Base-by-base conservation (phyloP, 2,113 vertebrate genomes). In the Oxygymnocypris stewartii region DNA sequence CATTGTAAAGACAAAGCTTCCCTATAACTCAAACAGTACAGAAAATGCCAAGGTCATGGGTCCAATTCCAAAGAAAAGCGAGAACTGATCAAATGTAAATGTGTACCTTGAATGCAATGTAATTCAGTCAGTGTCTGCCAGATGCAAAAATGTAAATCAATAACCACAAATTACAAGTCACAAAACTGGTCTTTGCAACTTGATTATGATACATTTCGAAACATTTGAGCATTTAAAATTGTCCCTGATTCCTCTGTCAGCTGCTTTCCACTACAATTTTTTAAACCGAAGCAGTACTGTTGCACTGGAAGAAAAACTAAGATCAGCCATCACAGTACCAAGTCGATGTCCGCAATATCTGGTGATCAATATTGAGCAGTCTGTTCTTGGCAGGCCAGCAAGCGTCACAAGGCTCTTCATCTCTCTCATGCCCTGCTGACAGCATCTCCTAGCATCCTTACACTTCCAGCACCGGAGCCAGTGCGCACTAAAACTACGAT, bases 371-470 rank as follows among this genome's bases (percentile, higher is more conserved):
- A 82, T 63, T 65, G 83, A 87, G 63, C 51, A 82, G 78, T 69
- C 81, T 25, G 73, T 37, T 61, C 78, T 85, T 87, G 88, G 85
- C 85, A 86, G 79, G 85, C 63, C 65, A 71, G 57, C 57, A 14
- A 81, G 71, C 85, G 61, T 87, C 78, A 82, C 84, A 74, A 82
- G 49, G 51, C 83, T 87, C 78, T 87, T 85, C 77, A 79, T 85
- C 84, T 79, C 47, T 83, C 74, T 11, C 63, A 63, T 57, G 40
- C 23, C 61, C 20, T 77, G 88, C 82, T 82, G 85, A 87, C 88
- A 87, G 71, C 85, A 54, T 74, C 83, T 79, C 79, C 67, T 74
- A 86, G 85, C 83, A 67, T 25, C 25, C 61, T 80, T 25, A 61
- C 35, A 44, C 61, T 63, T 69, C 44, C 35, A 28, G 69, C 44